phyloP scores from a whole-genome alignment of 1,140 invertebrate genomes.

The Drosophila pachea region DNA sequence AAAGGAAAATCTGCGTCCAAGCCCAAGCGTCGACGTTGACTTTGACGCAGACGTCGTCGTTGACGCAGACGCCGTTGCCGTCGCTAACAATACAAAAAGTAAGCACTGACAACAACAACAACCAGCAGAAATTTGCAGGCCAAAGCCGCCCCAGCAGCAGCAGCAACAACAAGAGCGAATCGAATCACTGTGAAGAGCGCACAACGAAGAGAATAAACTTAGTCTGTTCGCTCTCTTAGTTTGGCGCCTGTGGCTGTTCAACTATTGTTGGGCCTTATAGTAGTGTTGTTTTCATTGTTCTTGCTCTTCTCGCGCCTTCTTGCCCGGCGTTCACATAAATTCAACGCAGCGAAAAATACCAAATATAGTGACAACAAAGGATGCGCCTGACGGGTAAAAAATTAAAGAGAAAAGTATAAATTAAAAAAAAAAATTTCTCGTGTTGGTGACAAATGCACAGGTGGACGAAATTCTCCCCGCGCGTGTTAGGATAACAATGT shows the following conservation, averaged over 20 bases:
- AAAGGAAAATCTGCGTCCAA: constrained; percentile 64
- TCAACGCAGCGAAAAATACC: constrained; percentile 12
- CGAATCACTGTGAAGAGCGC: constrained; percentile 7
- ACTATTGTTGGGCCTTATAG: not conserved
- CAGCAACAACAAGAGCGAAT: constrained; percentile 4
- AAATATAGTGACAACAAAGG: constrained; percentile 31
- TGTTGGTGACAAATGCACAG: constrained; percentile 13
- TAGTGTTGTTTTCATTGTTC: not conserved
- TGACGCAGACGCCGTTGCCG: not conserved
- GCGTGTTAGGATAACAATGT: constrained; percentile 32
- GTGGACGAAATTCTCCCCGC: not conserved
- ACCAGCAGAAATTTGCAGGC: constrained; percentile 28
- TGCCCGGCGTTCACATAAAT: not conserved
- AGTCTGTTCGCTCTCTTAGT: constrained; percentile 11
- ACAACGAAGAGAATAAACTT: constrained; percentile 6
- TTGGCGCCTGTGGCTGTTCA: constrained; percentile 1
- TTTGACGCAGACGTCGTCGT: constrained; percentile 6
- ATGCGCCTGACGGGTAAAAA: not conserved
- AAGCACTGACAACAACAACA: constrained; percentile 2
- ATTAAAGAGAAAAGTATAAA: constrained; percentile 1
- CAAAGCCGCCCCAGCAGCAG: constrained; percentile 16
- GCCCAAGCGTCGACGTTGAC: constrained; percentile 39
- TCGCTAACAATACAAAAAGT: constrained; percentile 54
- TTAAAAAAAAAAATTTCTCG: not conserved
- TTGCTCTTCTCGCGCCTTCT: not conserved